phyloP scores from a whole-genome alignment of 2,113 vertebrate species.

The Ciconia maguari region DNA sequence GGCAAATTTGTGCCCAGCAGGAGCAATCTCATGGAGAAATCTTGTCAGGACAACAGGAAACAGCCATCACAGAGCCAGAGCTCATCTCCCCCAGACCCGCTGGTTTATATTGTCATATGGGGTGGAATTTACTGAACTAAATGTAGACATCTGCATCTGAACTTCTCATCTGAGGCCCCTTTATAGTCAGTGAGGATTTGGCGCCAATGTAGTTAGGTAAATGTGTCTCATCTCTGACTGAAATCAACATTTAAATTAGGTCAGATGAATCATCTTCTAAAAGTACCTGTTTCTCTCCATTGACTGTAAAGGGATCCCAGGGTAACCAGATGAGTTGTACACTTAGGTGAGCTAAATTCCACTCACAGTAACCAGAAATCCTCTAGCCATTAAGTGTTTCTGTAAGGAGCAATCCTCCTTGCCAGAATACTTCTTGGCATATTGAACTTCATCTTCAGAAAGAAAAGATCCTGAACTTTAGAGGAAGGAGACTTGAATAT shows the following conservation, averaged over 20 bases:
- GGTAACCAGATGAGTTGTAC: not conserved
- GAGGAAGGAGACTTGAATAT: not conserved
- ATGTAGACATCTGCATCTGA: not conserved
- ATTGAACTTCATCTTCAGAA: not conserved
- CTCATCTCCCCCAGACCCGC: not conserved
- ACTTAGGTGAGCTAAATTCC: not conserved
- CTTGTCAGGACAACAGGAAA: not conserved
- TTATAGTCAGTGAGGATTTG: not conserved
- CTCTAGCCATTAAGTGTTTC: not conserved
- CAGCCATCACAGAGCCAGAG: not conserved
- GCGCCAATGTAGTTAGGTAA: not conserved
- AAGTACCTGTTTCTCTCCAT: not conserved
- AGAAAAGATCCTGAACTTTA: not conserved
- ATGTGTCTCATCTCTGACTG: not conserved
- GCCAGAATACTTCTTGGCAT: not conserved
- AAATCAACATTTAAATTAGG: not conserved
- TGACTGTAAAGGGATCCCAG: not conserved
- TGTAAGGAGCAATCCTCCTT: not conserved
- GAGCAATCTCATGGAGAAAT: not conserved
- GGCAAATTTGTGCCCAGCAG: not conserved
- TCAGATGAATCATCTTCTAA: not conserved
- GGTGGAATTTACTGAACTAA: not conserved
- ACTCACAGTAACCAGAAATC: not conserved
- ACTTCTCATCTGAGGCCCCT: not conserved
- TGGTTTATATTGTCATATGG: not conserved